Evolutionary conservation across 1,140 invertebrate genomes (phyloP).

Genomic region (Drosophila erecta): DNA sequence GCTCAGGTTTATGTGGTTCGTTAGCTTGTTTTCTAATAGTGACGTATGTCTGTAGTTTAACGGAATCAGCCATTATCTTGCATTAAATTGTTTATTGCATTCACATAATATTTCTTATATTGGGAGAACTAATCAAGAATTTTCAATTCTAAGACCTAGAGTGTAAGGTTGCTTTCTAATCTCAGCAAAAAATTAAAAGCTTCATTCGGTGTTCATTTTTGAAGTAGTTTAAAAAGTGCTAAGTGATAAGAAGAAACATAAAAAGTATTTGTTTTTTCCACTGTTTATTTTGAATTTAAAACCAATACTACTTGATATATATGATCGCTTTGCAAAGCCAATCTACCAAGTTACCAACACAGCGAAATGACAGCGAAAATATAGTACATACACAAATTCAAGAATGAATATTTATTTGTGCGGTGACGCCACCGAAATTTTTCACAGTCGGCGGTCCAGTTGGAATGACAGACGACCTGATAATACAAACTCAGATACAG

Average conservation of each 20-base stretch:
- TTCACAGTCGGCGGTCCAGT: constrained; percentile 27
- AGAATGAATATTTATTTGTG: constrained; percentile 39
- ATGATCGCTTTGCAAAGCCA: constrained; percentile 6
- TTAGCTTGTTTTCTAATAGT: constrained; percentile 58
- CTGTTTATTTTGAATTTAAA: constrained; percentile 10
- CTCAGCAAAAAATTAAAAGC: neutral
- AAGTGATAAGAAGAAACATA: no score
- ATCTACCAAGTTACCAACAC: constrained; percentile 7
- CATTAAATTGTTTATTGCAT: neutral
- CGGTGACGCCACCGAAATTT: constrained; percentile 40
- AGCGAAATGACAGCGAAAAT: neutral
- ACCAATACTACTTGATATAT: neutral
- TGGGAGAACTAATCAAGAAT: neutral
- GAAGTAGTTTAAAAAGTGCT: neutral
- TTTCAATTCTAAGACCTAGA: neutral
- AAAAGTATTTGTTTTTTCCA: neutral
- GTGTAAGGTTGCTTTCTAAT: neutral
- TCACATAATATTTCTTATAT: neutral
- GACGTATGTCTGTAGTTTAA: constrained; percentile 57
- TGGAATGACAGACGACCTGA: constrained; percentile 29
- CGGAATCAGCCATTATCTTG: constrained; percentile 37
- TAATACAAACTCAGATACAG: constrained; percentile 14
- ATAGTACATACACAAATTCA: constrained; percentile 11
- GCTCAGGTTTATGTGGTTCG: constrained; percentile 30
- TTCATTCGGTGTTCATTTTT: neutral